These are phyloP conservation scores for Chironomus striatipennis DNA, from an alignment of 1,140 invertebrate species.

Conservation along the genomic window DNA sequence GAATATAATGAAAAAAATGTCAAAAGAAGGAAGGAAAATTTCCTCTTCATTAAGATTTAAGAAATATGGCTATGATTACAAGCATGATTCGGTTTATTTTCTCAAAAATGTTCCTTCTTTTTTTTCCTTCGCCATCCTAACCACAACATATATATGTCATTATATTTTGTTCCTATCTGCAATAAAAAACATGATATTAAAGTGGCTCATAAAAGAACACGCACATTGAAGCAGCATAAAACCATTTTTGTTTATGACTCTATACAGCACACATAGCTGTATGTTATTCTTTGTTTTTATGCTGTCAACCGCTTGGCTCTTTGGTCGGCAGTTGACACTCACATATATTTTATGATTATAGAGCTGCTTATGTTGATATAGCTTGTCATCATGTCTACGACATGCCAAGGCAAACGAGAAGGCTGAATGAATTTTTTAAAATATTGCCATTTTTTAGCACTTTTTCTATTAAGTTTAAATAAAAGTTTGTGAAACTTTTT, in stretches of 20 bases:
- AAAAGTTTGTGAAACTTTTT: no score
- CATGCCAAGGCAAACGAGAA: no score
- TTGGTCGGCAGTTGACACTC: slow-evolving; percentile 5
- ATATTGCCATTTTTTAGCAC: not conserved
- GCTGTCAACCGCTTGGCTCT: not conserved
- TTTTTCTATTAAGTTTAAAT: no score
- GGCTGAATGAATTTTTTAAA: slow-evolving; percentile 9
- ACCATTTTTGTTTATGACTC: slow-evolving; percentile 13
- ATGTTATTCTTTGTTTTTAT: not conserved
- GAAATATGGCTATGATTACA: not conserved
- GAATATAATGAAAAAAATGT: not conserved
- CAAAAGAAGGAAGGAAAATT: not conserved
- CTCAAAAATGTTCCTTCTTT: no score
- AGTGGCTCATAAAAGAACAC: slow-evolving; percentile 12
- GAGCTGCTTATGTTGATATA: slow-evolving; percentile 1
- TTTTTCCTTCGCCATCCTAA: not conserved
- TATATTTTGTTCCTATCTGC: slow-evolving; percentile 2
- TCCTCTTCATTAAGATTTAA: slow-evolving; percentile 7
- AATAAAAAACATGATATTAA: slow-evolving; percentile 15
- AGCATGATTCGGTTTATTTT: not conserved
- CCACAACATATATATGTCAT: not conserved
- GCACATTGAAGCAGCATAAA: slow-evolving; percentile 5
- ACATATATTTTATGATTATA: slow-evolving; percentile 15
- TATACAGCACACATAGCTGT: not conserved
- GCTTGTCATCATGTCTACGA: not conserved